These are phyloP conservation scores for Pantelozetes paolii DNA, from an alignment of 2,888 invertebrate species.

Conservation along the genomic window DNA sequence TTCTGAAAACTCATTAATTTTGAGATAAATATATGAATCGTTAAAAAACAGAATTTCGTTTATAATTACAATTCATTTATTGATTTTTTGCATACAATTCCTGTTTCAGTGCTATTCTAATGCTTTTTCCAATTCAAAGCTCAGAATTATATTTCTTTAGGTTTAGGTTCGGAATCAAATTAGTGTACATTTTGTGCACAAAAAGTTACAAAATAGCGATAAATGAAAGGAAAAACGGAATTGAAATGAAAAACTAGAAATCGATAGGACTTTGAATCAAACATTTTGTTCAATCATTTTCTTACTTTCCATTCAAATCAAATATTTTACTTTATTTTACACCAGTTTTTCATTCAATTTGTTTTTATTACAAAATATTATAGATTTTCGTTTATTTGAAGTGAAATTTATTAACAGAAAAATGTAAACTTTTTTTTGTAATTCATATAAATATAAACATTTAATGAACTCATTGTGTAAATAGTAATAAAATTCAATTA, in stretches of 20 bases:
- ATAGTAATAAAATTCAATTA: background rate
- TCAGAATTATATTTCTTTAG: background rate
- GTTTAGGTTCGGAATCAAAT: background rate
- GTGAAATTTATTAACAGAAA: too few species aligned
- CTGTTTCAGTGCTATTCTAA: background rate
- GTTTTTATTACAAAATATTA: background rate
- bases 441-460: too few species aligned
- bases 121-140: background rate
- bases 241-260: background rate
- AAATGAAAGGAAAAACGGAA: too few species aligned
- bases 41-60: background rate
- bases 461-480: background rate
- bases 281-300: background rate
- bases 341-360: background rate
- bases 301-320: background rate
- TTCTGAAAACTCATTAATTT: background rate
- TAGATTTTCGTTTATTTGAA: background rate
- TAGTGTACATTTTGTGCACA: background rate
- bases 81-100: slow-evolving; percentile 19
- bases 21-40: too few species aligned
- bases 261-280: background rate
- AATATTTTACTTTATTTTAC: background rate
- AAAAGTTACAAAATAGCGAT: slow-evolving; percentile 6
- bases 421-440: too few species aligned
- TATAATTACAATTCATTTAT: slow-evolving; percentile 21